Conservation (phyloP, 2,888 invertebrate species). For the Synanthedon tipuliformis region DNA sequence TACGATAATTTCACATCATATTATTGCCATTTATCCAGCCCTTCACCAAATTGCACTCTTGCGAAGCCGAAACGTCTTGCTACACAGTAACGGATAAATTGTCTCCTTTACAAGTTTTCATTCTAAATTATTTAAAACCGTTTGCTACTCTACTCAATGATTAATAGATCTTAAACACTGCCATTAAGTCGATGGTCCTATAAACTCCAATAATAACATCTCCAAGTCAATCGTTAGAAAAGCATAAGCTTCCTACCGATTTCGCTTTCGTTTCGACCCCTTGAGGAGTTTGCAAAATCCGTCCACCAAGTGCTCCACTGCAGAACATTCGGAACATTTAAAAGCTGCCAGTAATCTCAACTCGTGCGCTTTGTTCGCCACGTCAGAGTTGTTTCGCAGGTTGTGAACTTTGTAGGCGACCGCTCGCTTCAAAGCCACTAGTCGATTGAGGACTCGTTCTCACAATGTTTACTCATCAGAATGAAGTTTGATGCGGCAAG, state of each 20-base stretch:
- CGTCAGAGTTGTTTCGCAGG: slow-evolving; percentile 31
- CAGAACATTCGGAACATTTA: slow-evolving; percentile 33
- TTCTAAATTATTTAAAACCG: background rate
- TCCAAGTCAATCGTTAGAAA: slow-evolving; percentile 31
- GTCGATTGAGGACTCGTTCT: slow-evolving; percentile 20
- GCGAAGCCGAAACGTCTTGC: no score
- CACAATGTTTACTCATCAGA: slow-evolving; percentile 15
- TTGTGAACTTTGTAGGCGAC: slow-evolving; percentile 30
- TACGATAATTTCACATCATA: no score
- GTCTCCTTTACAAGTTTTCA: background rate
- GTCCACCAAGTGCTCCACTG: slow-evolving; percentile 29
- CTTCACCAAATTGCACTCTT: no score
- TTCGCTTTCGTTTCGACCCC: slow-evolving; percentile 34
- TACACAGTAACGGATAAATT: no score
- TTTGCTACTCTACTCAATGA: no score
- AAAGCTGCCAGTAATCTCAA: slow-evolving; percentile 40
- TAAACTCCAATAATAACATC: background rate
- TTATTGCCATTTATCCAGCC: no score
- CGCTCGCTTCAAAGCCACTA: slow-evolving; percentile 16
- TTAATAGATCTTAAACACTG: no score
- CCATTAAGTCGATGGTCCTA: background rate
- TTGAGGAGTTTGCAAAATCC: slow-evolving; percentile 37
- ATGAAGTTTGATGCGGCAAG: slow-evolving; percentile 6
- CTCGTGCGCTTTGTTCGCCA: slow-evolving; percentile 29
- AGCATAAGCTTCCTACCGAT: slow-evolving; percentile 21